Conservation (phyloP, 1,140 invertebrate genomes). For the Laupala kohalensis region DNA sequence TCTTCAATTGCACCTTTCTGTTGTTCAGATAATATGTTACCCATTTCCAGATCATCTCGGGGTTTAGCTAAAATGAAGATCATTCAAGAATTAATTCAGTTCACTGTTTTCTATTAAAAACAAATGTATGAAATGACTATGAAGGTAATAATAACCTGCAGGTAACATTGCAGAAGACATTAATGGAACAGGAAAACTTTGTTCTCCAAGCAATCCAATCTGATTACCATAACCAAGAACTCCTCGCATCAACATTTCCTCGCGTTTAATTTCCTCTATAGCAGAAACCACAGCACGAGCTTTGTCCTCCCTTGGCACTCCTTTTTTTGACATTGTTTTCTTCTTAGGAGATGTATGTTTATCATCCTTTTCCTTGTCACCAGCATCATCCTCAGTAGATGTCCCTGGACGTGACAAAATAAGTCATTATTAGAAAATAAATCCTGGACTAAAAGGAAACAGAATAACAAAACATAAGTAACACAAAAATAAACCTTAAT, state of each 20-base stretch:
- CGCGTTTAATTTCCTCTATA: constrained; percentile 13
- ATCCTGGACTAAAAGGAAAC: not conserved
- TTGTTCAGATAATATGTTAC: not conserved
- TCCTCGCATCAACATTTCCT: constrained; percentile 10
- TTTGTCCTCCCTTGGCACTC: constrained; percentile 9
- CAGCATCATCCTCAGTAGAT: not conserved
- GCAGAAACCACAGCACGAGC: constrained; percentile 10
- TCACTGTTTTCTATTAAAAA: not conserved
- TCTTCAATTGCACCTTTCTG: constrained; percentile 3
- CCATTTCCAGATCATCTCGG: not conserved
- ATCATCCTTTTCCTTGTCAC: not conserved
- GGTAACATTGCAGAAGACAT: not conserved
- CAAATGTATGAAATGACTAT: not conserved
- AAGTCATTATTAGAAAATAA: not conserved
- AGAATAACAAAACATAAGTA: not conserved
- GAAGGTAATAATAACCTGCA: not conserved
- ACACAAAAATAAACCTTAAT: not conserved
- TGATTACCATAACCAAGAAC: not conserved
- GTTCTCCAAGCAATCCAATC: constrained; percentile 1
- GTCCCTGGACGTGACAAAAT: not conserved
- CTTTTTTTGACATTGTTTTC: constrained; percentile 2
- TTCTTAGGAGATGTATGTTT: not conserved
- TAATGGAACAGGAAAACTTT: constrained; percentile 6
- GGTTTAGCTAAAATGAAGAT: constrained; percentile 4
- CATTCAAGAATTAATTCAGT: not conserved